A percentile compares a stretch with the other conserved stretches of the same genome.
Conservation (phyloP, 2,888 invertebrate genomes). For the Nomada lathburiana region DNA sequence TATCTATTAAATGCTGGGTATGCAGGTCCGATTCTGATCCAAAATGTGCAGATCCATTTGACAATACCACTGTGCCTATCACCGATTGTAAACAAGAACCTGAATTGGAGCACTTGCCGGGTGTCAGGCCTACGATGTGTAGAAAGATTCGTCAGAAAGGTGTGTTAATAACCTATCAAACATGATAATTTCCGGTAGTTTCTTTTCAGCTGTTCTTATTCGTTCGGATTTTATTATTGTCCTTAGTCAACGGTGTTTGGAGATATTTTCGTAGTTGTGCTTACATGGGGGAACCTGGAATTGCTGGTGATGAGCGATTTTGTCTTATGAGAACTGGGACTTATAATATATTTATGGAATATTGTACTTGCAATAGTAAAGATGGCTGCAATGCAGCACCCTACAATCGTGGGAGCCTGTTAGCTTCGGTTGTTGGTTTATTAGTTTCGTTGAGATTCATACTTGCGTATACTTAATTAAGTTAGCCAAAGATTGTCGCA, state of each 20-base stretch:
- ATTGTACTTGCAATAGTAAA: constrained; percentile 96
- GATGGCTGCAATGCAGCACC: constrained; percentile 94
- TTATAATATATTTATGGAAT: constrained; percentile 97
- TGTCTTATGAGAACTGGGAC: constrained; percentile 96
- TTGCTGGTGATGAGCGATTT: constrained; percentile 95
- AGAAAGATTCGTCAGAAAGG: constrained; percentile 96
- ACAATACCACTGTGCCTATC: constrained; percentile 94
- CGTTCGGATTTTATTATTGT: constrained; percentile 21
- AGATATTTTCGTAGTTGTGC: constrained; percentile 95
- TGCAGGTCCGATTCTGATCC: constrained; percentile 95
- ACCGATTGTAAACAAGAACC: constrained; percentile 90
- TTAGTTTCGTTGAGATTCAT: constrained; percentile 61
- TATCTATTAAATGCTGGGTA: constrained; percentile 94
- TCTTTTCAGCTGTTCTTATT: background rate
- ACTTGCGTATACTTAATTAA: constrained; percentile 38
- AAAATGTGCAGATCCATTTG: constrained; percentile 96
- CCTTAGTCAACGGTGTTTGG: constrained; percentile 94
- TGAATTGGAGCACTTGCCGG: constrained; percentile 88
- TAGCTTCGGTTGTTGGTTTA: constrained; percentile 52
- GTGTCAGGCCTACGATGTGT: constrained; percentile 92
- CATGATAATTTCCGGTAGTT: background rate
- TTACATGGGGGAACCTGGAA: constrained; percentile 95
- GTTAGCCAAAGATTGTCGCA: constrained; percentile 57
- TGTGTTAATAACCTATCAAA: constrained; percentile 73
- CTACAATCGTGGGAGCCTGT: constrained; percentile 62